Evolutionary conservation across 2,113 vertebrate genomes (phyloP).

Genomic region (Emydocephalus ijimae): DNA sequence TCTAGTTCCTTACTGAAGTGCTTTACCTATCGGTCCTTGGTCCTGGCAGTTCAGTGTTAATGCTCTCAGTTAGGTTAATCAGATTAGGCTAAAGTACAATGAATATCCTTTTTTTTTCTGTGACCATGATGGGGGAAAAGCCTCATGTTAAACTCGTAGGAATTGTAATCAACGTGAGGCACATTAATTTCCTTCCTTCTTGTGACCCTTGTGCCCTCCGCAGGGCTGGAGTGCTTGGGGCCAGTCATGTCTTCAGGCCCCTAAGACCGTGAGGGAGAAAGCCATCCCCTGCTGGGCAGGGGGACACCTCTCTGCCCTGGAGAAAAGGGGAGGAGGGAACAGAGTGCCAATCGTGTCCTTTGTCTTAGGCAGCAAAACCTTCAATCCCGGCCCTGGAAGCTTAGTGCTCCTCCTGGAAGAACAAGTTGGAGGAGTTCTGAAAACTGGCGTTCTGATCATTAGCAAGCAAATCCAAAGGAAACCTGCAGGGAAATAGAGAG

Average conservation of each 20-base stretch:
- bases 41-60: constrained; percentile 26
- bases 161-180: neutral
- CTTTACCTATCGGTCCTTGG: neutral
- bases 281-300: neutral
- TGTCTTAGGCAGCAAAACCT: neutral
- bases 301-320: neutral
- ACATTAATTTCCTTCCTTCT: neutral
- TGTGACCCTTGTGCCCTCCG: neutral
- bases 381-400: neutral
- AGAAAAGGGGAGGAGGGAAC: neutral
- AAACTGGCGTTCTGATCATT: neutral
- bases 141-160: neutral
- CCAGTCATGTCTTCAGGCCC: neutral
- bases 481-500: neutral
- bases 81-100: constrained; percentile 33
- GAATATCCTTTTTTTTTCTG: constrained; percentile 35
- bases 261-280: neutral
- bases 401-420: no score
- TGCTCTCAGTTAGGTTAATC: constrained; percentile 27
- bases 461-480: neutral
- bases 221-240: neutral
- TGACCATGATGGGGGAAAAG: neutral
- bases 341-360: neutral
- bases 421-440: neutral
- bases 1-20: neutral